Evolutionary conservation across 2,113 vertebrate species (phyloP).

Genomic region (Corvus moneduloides): DNA sequence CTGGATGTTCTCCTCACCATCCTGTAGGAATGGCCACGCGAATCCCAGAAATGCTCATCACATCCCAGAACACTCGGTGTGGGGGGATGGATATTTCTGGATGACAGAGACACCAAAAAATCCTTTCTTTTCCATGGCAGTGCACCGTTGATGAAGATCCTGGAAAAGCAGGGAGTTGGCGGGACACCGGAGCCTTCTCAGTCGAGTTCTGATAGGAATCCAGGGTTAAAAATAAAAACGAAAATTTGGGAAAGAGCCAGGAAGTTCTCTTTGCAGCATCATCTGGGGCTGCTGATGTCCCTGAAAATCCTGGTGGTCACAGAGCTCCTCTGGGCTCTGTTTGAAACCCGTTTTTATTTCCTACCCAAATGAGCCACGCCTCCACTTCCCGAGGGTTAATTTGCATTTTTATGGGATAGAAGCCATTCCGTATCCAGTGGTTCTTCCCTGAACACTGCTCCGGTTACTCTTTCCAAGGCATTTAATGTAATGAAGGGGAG

Average conservation of each 20-base stretch:
- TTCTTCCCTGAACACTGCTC: constrained; percentile 15
- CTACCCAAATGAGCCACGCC: constrained; percentile 47
- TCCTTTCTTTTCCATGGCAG: not conserved
- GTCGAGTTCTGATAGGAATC: not conserved
- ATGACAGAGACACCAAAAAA: fast-evolving
- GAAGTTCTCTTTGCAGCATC: not conserved
- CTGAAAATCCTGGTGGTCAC: not conserved
- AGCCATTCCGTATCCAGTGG: constrained; percentile 53
- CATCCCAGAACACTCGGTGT: fast-evolving
- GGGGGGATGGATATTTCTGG: not conserved
- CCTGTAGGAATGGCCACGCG: fast-evolving
- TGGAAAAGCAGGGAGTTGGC: not conserved
- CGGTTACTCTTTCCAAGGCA: not conserved
- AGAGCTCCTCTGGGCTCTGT: constrained; percentile 52
- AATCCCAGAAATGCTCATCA: not conserved
- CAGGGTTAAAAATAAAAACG: not conserved
- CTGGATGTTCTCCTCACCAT: not conserved
- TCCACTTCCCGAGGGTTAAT: constrained; percentile 47
- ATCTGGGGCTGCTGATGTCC: not conserved
- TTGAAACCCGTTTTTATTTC: constrained; percentile 45
- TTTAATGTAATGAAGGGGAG: too few species aligned
- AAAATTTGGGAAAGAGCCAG: not conserved
- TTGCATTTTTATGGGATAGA: constrained; percentile 70
- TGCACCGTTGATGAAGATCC: not conserved
- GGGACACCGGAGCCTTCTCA: fast-evolving